Conservation (phyloP, 2,888 invertebrate species). For the Ectropis crepuscularia region DNA sequence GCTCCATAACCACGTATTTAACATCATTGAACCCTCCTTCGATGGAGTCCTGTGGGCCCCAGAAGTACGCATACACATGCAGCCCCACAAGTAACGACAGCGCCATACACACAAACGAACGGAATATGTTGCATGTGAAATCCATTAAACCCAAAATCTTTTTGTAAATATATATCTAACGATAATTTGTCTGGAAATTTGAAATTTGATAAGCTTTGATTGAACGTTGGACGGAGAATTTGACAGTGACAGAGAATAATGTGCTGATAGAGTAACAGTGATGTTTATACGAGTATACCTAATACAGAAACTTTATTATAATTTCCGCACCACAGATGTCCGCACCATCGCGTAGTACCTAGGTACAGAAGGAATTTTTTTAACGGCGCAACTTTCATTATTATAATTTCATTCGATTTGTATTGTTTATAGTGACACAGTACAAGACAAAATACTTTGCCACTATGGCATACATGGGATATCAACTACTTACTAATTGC, state of each 20-base stretch:
- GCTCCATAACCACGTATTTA: conserved; percentile 72
- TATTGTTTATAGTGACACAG: too few relatives aligned
- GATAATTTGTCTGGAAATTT: conserved; percentile 5
- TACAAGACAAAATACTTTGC: too few relatives aligned
- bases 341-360: too few relatives aligned
- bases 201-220: background rate
- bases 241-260: conserved; percentile 8
- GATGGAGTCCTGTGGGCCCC: conserved; percentile 57
- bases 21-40: conserved; percentile 69
- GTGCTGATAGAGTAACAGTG: background rate
- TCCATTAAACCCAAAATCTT: conserved; percentile 10
- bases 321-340: too few relatives aligned
- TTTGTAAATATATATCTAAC: conserved; percentile 14
- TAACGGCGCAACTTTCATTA: too few relatives aligned
- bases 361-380: too few relatives aligned
- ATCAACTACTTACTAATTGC: too few relatives aligned
- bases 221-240: conserved; percentile 7
- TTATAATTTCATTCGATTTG: too few relatives aligned
- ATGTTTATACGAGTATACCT: too few relatives aligned
- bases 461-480: too few relatives aligned
- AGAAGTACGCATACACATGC: conserved; percentile 67
- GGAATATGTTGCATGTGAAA: conserved; percentile 58
- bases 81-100: conserved; percentile 65
- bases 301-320: too few relatives aligned
- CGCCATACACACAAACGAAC: conserved; percentile 66